Percentiles rank a stretch among this genome's conserved stretches.
These are phyloP conservation scores for Spilogale gracilis DNA, from an alignment of 2,113 vertebrate species.

Conservation along the genomic window DNA sequence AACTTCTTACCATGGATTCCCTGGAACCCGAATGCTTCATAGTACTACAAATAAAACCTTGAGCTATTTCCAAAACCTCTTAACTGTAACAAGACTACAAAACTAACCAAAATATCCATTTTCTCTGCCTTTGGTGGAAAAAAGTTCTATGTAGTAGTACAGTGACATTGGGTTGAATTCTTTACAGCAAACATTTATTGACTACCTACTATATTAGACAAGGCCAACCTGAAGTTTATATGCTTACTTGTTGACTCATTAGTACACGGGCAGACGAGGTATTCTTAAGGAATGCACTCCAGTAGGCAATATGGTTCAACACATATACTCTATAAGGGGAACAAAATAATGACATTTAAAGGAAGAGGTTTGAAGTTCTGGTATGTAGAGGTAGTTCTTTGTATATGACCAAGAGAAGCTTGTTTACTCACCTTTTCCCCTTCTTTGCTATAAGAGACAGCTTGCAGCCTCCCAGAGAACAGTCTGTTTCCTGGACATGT, in stretches of 20 bases:
- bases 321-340: not conserved
- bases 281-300: not conserved
- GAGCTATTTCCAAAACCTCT: not conserved
- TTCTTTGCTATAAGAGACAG: conserved; percentile 64
- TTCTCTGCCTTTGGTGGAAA: not conserved
- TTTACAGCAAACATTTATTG: not conserved
- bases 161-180: not conserved
- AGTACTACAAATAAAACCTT: not conserved
- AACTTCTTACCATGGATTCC: conserved; percentile 5
- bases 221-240: not conserved
- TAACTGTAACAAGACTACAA: not conserved
- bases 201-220: not conserved
- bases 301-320: not conserved
- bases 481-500: conserved; percentile 68
- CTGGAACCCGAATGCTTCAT: not conserved
- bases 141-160: not conserved
- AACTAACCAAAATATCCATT: not conserved
- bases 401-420: not conserved
- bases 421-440: conserved; percentile 32
- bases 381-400: conserved; percentile 25
- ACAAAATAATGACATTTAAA: not conserved
- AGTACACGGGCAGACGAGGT: not conserved
- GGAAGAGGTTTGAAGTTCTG: not conserved
- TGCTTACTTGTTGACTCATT: not conserved
- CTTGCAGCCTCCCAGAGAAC: conserved; percentile 66